Percentiles rank a stretch among this genome's conserved stretches.
phyloP scores from a whole-genome alignment of 2,797 vertebrate species.

The Mionectes olivaceus region DNA sequence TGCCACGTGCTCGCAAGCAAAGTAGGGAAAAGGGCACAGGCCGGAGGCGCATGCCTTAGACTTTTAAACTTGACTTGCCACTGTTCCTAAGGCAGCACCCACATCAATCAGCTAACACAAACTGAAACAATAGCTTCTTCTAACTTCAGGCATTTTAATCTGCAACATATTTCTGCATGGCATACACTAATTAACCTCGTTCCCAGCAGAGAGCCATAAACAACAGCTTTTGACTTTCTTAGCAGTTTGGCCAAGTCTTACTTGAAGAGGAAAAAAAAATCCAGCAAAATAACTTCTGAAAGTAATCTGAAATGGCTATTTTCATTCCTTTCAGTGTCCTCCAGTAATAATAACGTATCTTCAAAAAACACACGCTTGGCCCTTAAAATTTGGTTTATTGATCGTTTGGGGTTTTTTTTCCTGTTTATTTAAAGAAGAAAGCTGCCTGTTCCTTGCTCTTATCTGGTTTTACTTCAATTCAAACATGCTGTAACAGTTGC shows the following conservation, averaged over 20 bases:
- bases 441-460: not conserved
- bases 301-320: not conserved
- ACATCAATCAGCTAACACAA: not conserved
- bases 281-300: not conserved
- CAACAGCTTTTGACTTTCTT: not conserved
- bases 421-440: not conserved
- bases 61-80: not conserved
- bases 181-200: not conserved
- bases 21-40: constrained; percentile 61
- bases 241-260: not conserved
- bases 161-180: not conserved
- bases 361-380: not conserved
- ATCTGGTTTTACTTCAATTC: not conserved
- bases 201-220: not conserved
- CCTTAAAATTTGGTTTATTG: not conserved
- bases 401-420: rapidly evolving
- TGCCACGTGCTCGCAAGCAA: not conserved
- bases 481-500: not conserved
- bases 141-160: not conserved
- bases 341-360: not conserved
- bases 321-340: not conserved
- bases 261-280: rapidly evolving
- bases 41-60: not conserved
- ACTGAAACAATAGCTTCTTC: not conserved
- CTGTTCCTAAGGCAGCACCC: not conserved